Conservation (phyloP, 2,888 invertebrate species). For the Latheticus oryzae region DNA sequence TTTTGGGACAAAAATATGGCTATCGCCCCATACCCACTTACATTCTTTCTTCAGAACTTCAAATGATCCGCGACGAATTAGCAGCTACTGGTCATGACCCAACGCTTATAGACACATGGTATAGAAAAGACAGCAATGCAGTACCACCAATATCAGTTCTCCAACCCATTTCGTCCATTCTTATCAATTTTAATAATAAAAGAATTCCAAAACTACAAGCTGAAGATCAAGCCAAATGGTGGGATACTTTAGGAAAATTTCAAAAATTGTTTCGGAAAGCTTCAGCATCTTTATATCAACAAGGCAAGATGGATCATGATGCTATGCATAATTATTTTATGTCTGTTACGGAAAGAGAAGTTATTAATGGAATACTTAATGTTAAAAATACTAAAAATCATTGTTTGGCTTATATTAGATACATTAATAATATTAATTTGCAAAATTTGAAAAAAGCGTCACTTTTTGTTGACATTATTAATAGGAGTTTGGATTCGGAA, state of each 20-base stretch:
- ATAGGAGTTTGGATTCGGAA: conserved; percentile 92
- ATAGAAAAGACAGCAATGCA: conserved; percentile 94
- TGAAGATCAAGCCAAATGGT: conserved; percentile 97
- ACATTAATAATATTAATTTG: conserved; percentile 97
- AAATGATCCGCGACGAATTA: conserved; percentile 86
- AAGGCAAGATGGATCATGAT: conserved; percentile 89
- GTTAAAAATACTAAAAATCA: conserved; percentile 96
- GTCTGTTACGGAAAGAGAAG: conserved; percentile 98
- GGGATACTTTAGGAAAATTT: conserved; percentile 96
- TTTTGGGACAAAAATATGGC: conserved; percentile 97
- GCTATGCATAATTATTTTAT: conserved; percentile 98
- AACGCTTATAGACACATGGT: conserved; percentile 91
- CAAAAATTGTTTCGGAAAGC: conserved; percentile 95
- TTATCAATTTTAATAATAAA: conserved; percentile 98
- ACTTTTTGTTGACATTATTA: conserved; percentile 94
- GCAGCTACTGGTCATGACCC: conserved; percentile 86
- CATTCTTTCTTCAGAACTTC: conserved; percentile 90
- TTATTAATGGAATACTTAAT: conserved; percentile 93
- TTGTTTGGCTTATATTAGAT: conserved; percentile 92
- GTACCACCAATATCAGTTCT: conserved; percentile 95
- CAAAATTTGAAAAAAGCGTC: conserved; percentile 95
- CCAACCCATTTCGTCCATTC: conserved; percentile 96
- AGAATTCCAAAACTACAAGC: conserved; percentile 94
- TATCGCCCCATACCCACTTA: conserved; percentile 97
- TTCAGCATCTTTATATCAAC: conserved; percentile 83